Evolutionary conservation across 2,888 invertebrate genomes (phyloP).

Genomic region (Polydrusus pterygomalis): DNA sequence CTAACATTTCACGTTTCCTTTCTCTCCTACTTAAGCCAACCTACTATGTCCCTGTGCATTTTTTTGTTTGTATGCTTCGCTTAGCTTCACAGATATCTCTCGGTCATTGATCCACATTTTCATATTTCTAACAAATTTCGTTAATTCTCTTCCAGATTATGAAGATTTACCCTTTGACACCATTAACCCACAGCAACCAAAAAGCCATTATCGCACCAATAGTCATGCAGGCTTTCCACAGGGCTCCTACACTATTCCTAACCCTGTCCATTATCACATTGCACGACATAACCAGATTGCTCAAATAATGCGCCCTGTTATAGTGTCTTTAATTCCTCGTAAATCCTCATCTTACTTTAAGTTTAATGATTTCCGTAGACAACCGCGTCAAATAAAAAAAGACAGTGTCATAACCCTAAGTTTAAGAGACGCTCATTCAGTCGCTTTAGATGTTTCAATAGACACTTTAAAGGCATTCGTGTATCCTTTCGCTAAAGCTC

Average conservation of each 20-base stretch:
- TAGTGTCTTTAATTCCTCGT: constrained; percentile 60
- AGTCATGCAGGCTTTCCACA: constrained; percentile 69
- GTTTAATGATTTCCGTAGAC: constrained; percentile 8
- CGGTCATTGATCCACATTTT: constrained; percentile 1
- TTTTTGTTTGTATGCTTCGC: constrained; percentile 30
- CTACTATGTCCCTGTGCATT: neutral
- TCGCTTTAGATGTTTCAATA: constrained; percentile 66
- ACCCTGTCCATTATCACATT: constrained; percentile 70
- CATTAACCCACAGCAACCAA: constrained; percentile 36
- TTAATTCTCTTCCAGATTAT: constrained; percentile 63
- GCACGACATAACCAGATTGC: constrained; percentile 64
- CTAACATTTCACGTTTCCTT: neutral
- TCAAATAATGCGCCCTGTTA: constrained; percentile 63
- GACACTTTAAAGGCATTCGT: constrained; percentile 67
- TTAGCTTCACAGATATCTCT: constrained; percentile 32
- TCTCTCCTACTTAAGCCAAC: neutral
- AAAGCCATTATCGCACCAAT: constrained; percentile 66
- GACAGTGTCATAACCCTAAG: constrained; percentile 64
- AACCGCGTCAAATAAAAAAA: neutral
- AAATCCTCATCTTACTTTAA: constrained; percentile 9
- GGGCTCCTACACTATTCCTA: constrained; percentile 69
- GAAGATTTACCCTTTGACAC: constrained; percentile 44
- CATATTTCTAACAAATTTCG: constrained; percentile 40
- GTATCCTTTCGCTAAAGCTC: constrained; percentile 66
- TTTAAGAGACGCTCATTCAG: constrained; percentile 62